Percentiles rank a stretch among this genome's conserved stretches.
Conservation (phyloP, 2,888 invertebrate species). For the Cylloceria caligata region DNA sequence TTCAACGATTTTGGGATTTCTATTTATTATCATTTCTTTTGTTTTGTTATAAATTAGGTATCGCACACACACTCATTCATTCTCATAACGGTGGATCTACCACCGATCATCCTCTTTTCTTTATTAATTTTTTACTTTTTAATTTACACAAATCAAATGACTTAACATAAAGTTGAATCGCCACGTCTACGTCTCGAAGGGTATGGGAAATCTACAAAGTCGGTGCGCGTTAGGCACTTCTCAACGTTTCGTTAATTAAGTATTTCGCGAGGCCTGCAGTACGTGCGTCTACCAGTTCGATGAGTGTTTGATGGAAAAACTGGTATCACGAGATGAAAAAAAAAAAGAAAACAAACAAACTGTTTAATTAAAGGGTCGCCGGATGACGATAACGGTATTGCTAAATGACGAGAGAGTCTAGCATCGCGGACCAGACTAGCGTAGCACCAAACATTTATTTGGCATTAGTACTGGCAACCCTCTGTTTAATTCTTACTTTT, state of each 20-base stretch:
- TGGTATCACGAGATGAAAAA: constrained; percentile 55
- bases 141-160: constrained; percentile 71
- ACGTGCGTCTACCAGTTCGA: constrained; percentile 62
- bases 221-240: constrained; percentile 67
- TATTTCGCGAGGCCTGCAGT: constrained; percentile 74
- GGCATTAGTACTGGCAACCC: constrained; percentile 62
- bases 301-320: constrained; percentile 59
- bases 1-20: constrained; percentile 65
- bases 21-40: constrained; percentile 70
- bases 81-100: constrained; percentile 80
- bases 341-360: constrained; percentile 38
- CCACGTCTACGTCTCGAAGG: constrained; percentile 47
- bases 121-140: constrained; percentile 47
- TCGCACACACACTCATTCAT: constrained; percentile 83
- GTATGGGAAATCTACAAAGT: constrained; percentile 55
- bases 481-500: constrained; percentile 24
- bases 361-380: constrained; percentile 41
- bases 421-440: constrained; percentile 60
- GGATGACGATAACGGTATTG: constrained; percentile 49
- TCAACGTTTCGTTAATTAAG: constrained; percentile 72
- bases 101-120: constrained; percentile 75
- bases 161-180: constrained; percentile 66
- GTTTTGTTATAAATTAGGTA: constrained; percentile 71
- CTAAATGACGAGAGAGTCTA: constrained; percentile 52
- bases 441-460: constrained; percentile 67